Conservation (phyloP, 2,797 vertebrate species). For the Peromyscus attwateri region DNA sequence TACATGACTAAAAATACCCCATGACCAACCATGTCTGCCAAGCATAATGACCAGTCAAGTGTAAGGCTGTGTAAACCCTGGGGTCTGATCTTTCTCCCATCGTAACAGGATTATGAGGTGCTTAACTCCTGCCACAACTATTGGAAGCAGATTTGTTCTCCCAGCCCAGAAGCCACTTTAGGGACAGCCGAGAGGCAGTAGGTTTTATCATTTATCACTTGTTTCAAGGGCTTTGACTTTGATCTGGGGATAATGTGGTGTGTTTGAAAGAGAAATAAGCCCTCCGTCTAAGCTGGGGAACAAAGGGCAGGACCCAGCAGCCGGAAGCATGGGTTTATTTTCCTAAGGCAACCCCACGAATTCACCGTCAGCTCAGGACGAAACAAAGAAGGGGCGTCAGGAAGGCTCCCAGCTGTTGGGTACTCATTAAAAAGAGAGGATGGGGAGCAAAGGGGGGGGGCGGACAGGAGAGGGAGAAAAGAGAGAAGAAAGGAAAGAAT, state of each 20-base stretch:
- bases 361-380: constrained; percentile 64
- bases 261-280: constrained; percentile 74
- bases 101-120: constrained; percentile 74
- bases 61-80: not conserved
- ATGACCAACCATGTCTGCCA: not conserved
- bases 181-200: constrained; percentile 31
- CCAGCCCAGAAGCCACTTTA: constrained; percentile 64
- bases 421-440: not conserved
- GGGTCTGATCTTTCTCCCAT: constrained; percentile 53
- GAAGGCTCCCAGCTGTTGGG: constrained; percentile 37
- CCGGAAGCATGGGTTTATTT: constrained; percentile 70
- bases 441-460: rapidly evolving
- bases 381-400: constrained; percentile 59
- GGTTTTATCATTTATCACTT: constrained; percentile 77
- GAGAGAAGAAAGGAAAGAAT: no score
- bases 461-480: no score
- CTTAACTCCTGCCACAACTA: constrained; percentile 58
- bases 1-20: not conserved
- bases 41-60: constrained; percentile 42
- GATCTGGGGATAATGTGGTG: constrained; percentile 72
- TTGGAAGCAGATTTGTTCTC: constrained; percentile 77
- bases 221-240: constrained; percentile 77
- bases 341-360: constrained; percentile 60
- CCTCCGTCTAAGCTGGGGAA: constrained; percentile 71
- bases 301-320: constrained; percentile 62